Conservation (phyloP, 2,888 invertebrate species). For the Girardia tigrina region DNA sequence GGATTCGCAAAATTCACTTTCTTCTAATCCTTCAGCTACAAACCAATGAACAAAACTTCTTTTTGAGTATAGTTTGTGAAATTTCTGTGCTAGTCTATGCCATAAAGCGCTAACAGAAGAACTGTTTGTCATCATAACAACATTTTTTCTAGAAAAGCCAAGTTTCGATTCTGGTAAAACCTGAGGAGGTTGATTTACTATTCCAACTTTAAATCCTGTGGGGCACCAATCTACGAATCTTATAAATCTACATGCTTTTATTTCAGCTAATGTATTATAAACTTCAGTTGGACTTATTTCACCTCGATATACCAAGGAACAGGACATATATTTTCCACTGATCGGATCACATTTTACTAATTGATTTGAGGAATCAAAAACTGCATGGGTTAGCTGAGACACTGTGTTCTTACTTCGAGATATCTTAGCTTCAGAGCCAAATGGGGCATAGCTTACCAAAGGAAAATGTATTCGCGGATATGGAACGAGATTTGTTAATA, state of each 20-base stretch:
- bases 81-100: constrained; percentile 39
- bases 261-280: background rate
- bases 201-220: constrained; percentile 53
- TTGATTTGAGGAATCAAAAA: constrained; percentile 67
- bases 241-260: constrained; percentile 24
- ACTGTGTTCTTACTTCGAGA: constrained; percentile 55
- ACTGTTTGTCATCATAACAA: constrained; percentile 71
- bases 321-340: constrained; percentile 35
- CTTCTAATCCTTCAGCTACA: constrained; percentile 39
- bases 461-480: constrained; percentile 35
- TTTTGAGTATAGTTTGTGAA: constrained; percentile 40
- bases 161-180: constrained; percentile 44
- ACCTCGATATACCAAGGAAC: constrained; percentile 36
- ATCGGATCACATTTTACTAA: constrained; percentile 62
- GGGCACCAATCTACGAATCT: constrained; percentile 36
- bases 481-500: constrained; percentile 33
- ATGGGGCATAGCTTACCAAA: constrained; percentile 29
- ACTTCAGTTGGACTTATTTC: constrained; percentile 40
- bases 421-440: constrained; percentile 33
- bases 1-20: constrained; percentile 39
- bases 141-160: constrained; percentile 61
- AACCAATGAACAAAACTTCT: constrained; percentile 40
- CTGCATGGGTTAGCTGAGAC: constrained; percentile 75
- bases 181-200: constrained; percentile 61
- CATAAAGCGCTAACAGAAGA: constrained; percentile 53